Percentiles rank a stretch among this genome's conserved stretches.
phyloP scores from a whole-genome alignment of 2,113 vertebrate species.

The Euleptes europaea region DNA sequence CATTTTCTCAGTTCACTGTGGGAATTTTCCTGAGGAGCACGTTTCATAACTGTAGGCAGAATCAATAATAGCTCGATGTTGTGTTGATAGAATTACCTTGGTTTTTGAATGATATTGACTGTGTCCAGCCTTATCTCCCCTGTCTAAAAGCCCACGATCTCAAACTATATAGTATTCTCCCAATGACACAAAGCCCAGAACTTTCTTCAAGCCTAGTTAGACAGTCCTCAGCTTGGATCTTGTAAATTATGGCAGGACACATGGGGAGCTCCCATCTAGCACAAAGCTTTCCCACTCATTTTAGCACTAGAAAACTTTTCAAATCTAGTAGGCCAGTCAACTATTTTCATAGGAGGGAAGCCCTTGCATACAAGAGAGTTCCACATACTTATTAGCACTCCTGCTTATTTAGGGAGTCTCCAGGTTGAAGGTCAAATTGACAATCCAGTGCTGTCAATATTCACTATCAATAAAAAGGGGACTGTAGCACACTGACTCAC shows the following conservation, averaged over 20 bases:
- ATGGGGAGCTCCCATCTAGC: background rate
- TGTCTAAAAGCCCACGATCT: too few species aligned
- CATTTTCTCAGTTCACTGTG: background rate
- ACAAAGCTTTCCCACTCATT: background rate
- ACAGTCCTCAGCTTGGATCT: too few species aligned
- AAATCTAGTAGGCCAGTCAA: background rate
- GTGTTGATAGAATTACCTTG: too few species aligned
- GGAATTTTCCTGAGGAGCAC: background rate
- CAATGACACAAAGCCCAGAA: background rate
- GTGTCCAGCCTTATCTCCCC: too few species aligned
- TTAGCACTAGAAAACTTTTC: background rate
- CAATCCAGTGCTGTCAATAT: background rate
- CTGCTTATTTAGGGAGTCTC: background rate
- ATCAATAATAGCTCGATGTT: too few species aligned
- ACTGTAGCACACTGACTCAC: background rate
- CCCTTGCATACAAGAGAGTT: background rate
- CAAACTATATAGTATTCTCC: too few species aligned
- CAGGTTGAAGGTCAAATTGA: background rate
- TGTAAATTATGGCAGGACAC: too few species aligned
- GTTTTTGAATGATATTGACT: too few species aligned
- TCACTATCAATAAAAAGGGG: background rate
- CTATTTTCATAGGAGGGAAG: background rate
- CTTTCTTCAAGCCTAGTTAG: background rate
- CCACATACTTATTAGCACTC: background rate
- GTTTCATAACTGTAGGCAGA: too few species aligned